Base-by-base conservation (phyloP, 2,888 invertebrate genomes). In the Malacosoma neustria region DNA sequence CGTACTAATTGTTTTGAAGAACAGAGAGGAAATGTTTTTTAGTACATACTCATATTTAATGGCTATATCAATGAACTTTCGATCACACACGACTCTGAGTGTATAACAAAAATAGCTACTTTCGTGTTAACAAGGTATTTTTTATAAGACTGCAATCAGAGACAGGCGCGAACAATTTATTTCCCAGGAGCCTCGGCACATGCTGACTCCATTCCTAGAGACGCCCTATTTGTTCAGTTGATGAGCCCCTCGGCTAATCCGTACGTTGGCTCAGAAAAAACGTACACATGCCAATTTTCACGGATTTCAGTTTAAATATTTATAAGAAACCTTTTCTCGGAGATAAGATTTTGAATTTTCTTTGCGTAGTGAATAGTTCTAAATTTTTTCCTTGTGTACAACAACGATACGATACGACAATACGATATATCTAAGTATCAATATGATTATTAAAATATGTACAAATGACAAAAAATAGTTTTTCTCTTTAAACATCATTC, bases 101-200 rank as follows among this genome's bases (percentile, higher is more conserved):
- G n/a, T n/a, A n/a, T n/a, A n/a, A n/a, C n/a, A n/a, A n/a, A n/a
- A n/a, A n/a, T n/a, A n/a, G n/a, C n/a, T n/a, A n/a, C n/a, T n/a
- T n/a, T n/a, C n/a, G n/a, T n/a, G n/a, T n/a, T n/a, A n/a, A n/a
- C n/a, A n/a, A n/a, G n/a, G n/a, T n/a, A n/a, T n/a, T n/a, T n/a
- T 68, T 59, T 63, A 60, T 66, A 69, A 67, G 64, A 61, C 54
- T 64, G 63, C 73, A 75, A 74, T 79, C 72, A 70, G 65, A 58
- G 51, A 60, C 61, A 9, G 61, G 57, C 65, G 57, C 55, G 61
- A 61, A 65, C 64, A 70, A 75, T 74, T 75, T 79, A 84, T 84
- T 84, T 84, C 84, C 84, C 84, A 37, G 39, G 82, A 74, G 84
- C 54, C 61, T 55, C 48, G 43, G 70, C 73, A 79, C 72, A 68